These are phyloP conservation scores for Tupaia chinensis DNA, from an alignment of 2,113 vertebrate genomes.

Conservation along the genomic window DNA sequence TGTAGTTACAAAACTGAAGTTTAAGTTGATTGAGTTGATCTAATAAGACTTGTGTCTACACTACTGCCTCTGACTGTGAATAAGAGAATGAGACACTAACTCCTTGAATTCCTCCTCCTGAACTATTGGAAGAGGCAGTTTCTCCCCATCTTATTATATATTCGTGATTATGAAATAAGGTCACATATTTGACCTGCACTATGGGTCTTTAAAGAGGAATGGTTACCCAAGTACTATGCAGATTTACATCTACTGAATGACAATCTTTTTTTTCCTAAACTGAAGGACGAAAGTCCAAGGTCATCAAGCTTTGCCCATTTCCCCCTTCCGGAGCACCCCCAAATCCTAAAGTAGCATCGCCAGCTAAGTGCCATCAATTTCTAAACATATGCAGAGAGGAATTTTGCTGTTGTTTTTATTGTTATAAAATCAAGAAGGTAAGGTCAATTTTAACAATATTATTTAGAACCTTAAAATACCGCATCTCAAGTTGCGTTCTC, in stretches of 20 bases:
- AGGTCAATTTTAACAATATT: constrained; percentile 20
- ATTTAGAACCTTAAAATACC: background rate
- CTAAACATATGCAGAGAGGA: background rate
- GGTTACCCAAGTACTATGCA: background rate
- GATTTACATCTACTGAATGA: background rate
- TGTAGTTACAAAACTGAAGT: background rate
- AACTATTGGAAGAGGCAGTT: background rate
- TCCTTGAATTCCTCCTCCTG: background rate
- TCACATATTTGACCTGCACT: background rate
- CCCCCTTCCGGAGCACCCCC: background rate
- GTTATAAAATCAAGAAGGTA: background rate
- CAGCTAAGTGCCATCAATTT: background rate
- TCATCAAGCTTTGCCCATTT: background rate
- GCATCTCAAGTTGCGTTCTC: constrained; percentile 50
- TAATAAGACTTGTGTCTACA: background rate
- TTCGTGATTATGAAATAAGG: background rate
- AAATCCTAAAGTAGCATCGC: background rate
- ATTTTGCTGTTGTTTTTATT: background rate
- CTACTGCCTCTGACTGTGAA: background rate
- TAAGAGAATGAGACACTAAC: constrained; percentile 7
- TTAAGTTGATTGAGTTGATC: background rate
- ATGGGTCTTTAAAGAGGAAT: background rate
- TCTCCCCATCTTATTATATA: background rate
- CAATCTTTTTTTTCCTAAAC: background rate
- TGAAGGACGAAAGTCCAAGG: background rate